Percentiles rank a stretch among this genome's conserved stretches.
These are phyloP conservation scores for Hydra vulgaris DNA, from an alignment of 30 jellyfish, hydroid and myxozoan genomes.

Conservation along the genomic window DNA sequence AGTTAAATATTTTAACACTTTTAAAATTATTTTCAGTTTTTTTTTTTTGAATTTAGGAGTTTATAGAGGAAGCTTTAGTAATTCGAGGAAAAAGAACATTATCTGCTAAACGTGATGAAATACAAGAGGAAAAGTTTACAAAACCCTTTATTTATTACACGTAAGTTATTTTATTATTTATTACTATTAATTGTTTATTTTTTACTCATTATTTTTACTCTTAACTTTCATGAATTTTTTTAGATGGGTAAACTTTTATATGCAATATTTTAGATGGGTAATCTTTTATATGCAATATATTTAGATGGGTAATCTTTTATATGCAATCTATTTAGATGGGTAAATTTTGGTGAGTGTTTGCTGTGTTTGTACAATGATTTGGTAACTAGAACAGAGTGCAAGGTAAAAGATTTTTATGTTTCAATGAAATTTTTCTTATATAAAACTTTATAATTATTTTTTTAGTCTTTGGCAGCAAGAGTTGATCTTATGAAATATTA, in stretches of 20 bases:
- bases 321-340: slow-evolving; percentile 67
- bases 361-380: slow-evolving; percentile 53
- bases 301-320: no score
- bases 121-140: slow-evolving; percentile 45
- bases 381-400: slow-evolving; percentile 40
- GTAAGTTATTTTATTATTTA: slow-evolving; percentile 29
- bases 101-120: slow-evolving; percentile 53
- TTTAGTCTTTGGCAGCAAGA: slow-evolving; percentile 63
- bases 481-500: slow-evolving; percentile 40
- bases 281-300: no score
- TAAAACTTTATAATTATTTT: neutral
- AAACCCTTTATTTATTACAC: slow-evolving; percentile 58
- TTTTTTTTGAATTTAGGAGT: slow-evolving; percentile 41
- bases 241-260: slow-evolving; percentile 76
- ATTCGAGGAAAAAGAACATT: slow-evolving; percentile 67
- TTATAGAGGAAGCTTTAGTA: slow-evolving; percentile 81
- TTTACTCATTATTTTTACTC: no score
- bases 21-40: neutral
- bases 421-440: no score
- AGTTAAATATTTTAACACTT: neutral
- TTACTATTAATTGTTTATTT: neutral
- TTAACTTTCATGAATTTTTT: neutral
- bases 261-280: no score
- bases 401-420: slow-evolving; percentile 22
- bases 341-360: slow-evolving; percentile 65